Conservation (phyloP, 2,797 vertebrate species). For the Halcyon leucocephala region DNA sequence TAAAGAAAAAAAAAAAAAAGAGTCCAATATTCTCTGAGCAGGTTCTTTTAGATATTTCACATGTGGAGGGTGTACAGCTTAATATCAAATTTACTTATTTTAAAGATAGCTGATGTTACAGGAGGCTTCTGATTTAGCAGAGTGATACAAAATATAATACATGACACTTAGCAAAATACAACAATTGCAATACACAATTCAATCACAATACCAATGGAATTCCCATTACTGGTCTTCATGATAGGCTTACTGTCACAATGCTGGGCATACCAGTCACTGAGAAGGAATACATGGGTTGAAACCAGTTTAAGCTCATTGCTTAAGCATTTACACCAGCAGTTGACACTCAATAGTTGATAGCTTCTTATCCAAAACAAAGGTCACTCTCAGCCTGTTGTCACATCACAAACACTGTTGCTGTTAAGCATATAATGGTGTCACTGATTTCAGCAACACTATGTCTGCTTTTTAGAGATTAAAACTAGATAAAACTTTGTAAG, state of each 20-base stretch:
- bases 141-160: neutral
- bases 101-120: neutral
- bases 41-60: neutral
- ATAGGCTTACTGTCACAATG: neutral
- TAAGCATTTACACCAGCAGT: neutral
- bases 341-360: neutral
- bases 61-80: fast-evolving
- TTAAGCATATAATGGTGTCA: neutral
- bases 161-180: neutral
- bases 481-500: neutral
- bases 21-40: neutral
- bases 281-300: neutral
- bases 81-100: neutral
- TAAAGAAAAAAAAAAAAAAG: neutral
- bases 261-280: neutral
- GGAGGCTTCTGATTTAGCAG: neutral
- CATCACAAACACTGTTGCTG: too few relatives aligned
- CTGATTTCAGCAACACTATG: neutral
- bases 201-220: neutral
- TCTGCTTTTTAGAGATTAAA: neutral
- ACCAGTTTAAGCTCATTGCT: neutral
- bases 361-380: neutral
- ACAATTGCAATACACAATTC: neutral
- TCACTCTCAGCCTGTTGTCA: neutral
- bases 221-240: neutral